phyloP scores from a whole-genome alignment of 2,888 invertebrate species.

The Chrysolina americana region DNA sequence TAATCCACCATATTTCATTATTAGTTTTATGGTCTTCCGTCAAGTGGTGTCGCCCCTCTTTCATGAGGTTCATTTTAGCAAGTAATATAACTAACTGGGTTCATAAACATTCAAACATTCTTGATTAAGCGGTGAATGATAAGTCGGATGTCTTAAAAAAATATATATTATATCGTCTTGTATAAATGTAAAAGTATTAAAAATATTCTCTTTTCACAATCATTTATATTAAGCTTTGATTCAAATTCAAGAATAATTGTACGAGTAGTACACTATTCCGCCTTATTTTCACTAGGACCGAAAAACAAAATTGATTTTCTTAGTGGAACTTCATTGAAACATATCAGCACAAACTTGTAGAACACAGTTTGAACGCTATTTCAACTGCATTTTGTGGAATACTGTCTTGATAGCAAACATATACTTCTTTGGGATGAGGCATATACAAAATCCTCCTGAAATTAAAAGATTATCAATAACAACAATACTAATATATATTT shows the following conservation, averaged over 20 bases:
- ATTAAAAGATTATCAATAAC: conserved; percentile 28
- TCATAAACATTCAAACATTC: too few species aligned
- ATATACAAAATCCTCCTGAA: conserved; percentile 78
- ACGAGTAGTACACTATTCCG: neutral
- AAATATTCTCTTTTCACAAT: neutral
- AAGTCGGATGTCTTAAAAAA: too few species aligned
- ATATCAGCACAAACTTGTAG: conserved; percentile 34
- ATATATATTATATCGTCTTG: too few species aligned
- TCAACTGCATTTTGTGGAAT: conserved; percentile 91
- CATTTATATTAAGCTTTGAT: neutral
- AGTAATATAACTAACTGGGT: too few species aligned
- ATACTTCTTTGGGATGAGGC: conserved; percentile 85
- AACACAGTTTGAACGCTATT: conserved; percentile 80
- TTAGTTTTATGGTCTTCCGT: too few species aligned
- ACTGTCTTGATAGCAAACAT: conserved; percentile 89
- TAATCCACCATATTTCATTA: too few species aligned
- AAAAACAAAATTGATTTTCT: neutral
- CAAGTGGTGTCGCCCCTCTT: too few species aligned
- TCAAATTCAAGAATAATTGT: neutral
- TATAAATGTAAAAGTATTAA: neutral
- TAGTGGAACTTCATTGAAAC: neutral
- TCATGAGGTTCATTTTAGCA: too few species aligned
- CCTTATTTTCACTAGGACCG: neutral
- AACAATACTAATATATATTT: too few species aligned
- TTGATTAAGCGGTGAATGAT: too few species aligned